Base-by-base conservation (phyloP, 2,797 vertebrate genomes). In the Hemibagrus guttatus region DNA sequence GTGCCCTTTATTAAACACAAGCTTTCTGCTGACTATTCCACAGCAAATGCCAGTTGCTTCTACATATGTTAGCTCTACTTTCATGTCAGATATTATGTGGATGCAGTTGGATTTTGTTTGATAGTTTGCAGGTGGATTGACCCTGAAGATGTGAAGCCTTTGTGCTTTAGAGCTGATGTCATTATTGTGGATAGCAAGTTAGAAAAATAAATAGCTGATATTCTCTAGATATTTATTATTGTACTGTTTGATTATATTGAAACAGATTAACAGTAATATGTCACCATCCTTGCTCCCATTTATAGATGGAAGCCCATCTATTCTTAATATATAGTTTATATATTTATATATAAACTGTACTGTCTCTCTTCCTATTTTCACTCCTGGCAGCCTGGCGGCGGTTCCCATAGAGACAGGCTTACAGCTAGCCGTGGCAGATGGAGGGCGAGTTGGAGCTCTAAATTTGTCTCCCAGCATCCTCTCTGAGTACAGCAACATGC, bases 381-480 rank as follows among this genome's bases (percentile, higher is more conserved):
- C 94, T 95, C 92, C 92, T 91, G 83, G 91, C 91, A 95, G 94
- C 92, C 94, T 94, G 91, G 94, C 91, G 92, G 93, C 90, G 91
- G 95, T 96, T 96, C 94, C 96, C 95, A 96, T 96, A 95, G 96
- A 95, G 95, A 96, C 95, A 90, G 93, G 92, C 94, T 94, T 95
- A 95, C 93, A 95, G 95, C 92, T 94, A 95, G 94, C 93, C 94
- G 92, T 89, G 91, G 95, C 95, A 96, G 96, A 96, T 95, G 95
- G 96, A 96, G 95, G 94, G 93, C 93, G 94, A 96, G 93, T 93
- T 95, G 92, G 92, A 94, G 94, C 94, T 95, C 96, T 96, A 96
- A 95, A 96, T 96, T 95, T 95, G 95, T 96, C 95, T 94, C 94
- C 93, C 94, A 96, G 95, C 95, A 95, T 95, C 95, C 95, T 96